Conservation (phyloP, 2,113 vertebrate genomes). For the Fulica atra region DNA sequence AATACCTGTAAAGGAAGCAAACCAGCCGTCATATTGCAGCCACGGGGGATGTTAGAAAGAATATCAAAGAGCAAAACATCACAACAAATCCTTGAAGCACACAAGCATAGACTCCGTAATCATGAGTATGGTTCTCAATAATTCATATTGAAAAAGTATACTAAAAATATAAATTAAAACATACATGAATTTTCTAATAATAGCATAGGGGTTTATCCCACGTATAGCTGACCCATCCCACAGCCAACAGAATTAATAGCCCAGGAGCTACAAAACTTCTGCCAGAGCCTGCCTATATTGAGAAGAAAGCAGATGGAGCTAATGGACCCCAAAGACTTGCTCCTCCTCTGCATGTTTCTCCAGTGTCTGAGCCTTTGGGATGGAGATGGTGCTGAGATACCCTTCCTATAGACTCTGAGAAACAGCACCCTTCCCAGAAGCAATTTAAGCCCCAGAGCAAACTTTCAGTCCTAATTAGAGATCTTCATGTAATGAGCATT, state of each 20-base stretch:
- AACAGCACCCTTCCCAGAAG: background rate
- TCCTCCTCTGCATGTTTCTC: background rate
- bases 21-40: background rate
- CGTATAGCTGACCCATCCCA: background rate
- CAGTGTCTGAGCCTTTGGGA: background rate
- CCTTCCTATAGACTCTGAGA: background rate
- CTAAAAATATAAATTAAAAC: background rate
- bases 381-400: background rate
- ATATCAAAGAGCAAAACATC: background rate
- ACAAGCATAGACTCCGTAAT: background rate
- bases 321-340: background rate
- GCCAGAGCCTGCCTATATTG: background rate
- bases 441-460: background rate
- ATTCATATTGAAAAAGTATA: background rate
- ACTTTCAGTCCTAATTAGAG: background rate
- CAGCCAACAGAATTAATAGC: background rate
- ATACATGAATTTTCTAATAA: background rate
- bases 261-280: background rate
- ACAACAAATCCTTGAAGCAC: background rate
- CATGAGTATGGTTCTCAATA: background rate
- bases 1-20: constrained; percentile 80
- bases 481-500: background rate
- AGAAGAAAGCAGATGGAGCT: background rate
- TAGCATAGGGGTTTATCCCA: fast-evolving
- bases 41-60: background rate